These are phyloP conservation scores for Mus spicilegus DNA, from an alignment of 2,113 vertebrate species.

Conservation along the genomic window DNA sequence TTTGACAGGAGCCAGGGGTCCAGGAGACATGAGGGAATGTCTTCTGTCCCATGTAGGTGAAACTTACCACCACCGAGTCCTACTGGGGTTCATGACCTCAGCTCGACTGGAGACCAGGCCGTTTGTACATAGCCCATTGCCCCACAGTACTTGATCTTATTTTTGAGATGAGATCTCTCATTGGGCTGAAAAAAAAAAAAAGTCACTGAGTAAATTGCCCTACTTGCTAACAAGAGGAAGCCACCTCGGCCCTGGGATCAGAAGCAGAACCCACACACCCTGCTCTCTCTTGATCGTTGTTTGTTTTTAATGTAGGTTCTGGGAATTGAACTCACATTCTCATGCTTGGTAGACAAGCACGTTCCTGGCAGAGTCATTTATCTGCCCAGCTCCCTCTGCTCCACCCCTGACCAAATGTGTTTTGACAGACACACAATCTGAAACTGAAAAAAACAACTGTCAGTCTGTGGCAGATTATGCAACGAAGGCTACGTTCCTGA, in stretches of 20 bases:
- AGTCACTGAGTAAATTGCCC: background rate
- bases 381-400: background rate
- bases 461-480: background rate
- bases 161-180: background rate
- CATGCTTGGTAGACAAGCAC: background rate
- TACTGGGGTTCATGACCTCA: too few species aligned
- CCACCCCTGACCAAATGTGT: too few species aligned
- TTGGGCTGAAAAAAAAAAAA: background rate
- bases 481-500: background rate
- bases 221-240: background rate
- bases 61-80: too few species aligned
- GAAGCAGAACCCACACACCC: background rate
- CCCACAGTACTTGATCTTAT: background rate
- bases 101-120: too few species aligned
- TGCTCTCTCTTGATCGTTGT: background rate
- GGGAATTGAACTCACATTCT: background rate
- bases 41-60: too few species aligned
- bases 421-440: too few species aligned
- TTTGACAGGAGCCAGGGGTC: too few species aligned
- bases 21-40: too few species aligned
- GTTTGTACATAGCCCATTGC: too few species aligned
- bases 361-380: too few species aligned
- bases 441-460: background rate
- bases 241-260: background rate
- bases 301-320: background rate